A percentile compares a stretch with the other conserved stretches of the same genome.
These are phyloP conservation scores for Trialeurodes vaporariorum DNA, from an alignment of 1,140 invertebrate species.

Conservation along the genomic window DNA sequence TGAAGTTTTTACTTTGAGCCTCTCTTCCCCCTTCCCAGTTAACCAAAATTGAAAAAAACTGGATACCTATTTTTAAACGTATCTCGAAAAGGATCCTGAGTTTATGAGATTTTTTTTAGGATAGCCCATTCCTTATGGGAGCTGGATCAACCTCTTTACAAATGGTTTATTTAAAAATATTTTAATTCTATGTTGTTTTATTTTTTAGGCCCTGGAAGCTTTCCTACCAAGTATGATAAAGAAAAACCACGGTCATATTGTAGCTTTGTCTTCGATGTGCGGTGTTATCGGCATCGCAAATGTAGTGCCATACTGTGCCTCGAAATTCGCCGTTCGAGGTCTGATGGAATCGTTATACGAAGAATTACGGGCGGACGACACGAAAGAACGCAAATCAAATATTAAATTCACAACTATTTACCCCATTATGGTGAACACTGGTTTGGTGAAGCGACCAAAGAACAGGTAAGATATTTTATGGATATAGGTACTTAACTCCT, in stretches of 20 bases:
- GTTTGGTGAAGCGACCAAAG: slow-evolving; percentile 62
- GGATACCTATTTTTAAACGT: no score
- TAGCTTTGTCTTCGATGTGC: slow-evolving; percentile 41
- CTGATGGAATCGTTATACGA: slow-evolving; percentile 61
- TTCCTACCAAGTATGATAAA: slow-evolving; percentile 42
- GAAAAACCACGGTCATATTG: slow-evolving; percentile 39
- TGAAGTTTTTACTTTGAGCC: no score
- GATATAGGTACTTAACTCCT: no score
- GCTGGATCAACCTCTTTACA: no score
- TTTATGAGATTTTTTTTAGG: no score
- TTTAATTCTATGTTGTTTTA: no score
- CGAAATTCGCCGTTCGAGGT: slow-evolving; percentile 42
- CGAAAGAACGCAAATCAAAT: slow-evolving; percentile 33
- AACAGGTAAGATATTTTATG: slow-evolving; percentile 40
- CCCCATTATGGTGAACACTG: slow-evolving; percentile 73
- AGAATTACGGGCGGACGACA: slow-evolving; percentile 46
- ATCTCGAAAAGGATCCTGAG: no score
- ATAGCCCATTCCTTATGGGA: no score
- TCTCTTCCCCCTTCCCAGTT: no score
- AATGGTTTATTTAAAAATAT: no score
- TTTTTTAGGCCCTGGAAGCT: slow-evolving; percentile 36
- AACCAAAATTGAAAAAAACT: no score
- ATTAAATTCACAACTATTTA: slow-evolving; percentile 63
- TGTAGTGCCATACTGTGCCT: slow-evolving; percentile 39
- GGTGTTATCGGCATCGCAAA: slow-evolving; percentile 38